These are phyloP conservation scores for Parazoanthus swiftii DNA, from an alignment of 92 coral and sea anemone species.

Conservation along the genomic window DNA sequence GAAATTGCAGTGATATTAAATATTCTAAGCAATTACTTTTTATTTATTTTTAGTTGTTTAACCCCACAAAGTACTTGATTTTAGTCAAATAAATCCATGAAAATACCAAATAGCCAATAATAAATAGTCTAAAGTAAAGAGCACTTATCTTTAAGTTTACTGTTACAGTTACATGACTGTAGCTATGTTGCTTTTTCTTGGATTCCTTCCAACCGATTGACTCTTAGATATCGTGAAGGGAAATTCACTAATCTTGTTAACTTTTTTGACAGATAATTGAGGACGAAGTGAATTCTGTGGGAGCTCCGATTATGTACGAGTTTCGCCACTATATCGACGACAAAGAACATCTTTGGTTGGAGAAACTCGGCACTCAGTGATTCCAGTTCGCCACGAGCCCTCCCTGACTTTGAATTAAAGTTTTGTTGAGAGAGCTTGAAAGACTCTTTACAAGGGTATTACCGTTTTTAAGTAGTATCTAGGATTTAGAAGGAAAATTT, in stretches of 20 bases:
- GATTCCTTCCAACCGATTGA: neutral
- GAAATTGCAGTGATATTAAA: too few species aligned
- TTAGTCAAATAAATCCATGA: too few species aligned
- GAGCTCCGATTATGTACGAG: conserved; percentile 23
- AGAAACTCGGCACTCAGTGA: neutral
- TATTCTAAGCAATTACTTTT: too few species aligned
- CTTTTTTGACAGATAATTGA: conserved; percentile 23
- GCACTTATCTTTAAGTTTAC: too few species aligned
- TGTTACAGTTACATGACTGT: neutral
- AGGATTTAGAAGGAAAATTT: too few species aligned
- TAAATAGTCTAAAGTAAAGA: too few species aligned
- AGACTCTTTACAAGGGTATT: too few species aligned
- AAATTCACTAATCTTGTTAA: neutral
- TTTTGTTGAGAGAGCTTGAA: neutral
- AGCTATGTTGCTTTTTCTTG: neutral
- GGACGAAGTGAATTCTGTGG: conserved; percentile 38
- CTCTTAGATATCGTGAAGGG: neutral
- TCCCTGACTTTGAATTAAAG: neutral
- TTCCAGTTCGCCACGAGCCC: neutral
- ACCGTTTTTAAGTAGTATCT: too few species aligned
- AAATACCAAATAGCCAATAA: too few species aligned
- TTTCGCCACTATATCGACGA: conserved; percentile 36
- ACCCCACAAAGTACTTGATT: too few species aligned
- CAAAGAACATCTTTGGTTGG: conserved; percentile 36
- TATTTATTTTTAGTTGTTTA: too few species aligned